Evolutionary conservation across 2,797 vertebrate genomes (phyloP).

Genomic region (Paratrypauchen microcephalus): DNA sequence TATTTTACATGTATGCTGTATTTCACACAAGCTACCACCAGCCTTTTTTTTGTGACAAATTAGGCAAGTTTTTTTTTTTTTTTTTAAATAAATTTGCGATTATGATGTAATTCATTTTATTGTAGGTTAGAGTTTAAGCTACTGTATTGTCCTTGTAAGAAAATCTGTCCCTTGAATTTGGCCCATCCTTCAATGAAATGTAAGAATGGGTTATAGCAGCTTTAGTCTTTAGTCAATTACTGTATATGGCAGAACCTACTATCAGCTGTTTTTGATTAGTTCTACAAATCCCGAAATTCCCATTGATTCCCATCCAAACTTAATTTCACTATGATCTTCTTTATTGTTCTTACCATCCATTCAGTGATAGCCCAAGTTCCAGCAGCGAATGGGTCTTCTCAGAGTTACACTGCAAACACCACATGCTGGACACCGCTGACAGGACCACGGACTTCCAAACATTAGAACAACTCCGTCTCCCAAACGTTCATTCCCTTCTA

Average conservation of each 20-base stretch:
- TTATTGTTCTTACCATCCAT: constrained; percentile 84
- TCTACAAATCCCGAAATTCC: constrained; percentile 9
- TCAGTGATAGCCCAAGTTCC: constrained; percentile 93
- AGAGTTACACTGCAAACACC: constrained; percentile 96
- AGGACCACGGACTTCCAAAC: constrained; percentile 48
- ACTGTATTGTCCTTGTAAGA: neutral
- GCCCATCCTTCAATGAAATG: neutral
- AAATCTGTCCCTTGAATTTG: neutral
- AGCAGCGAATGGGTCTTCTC: constrained; percentile 94
- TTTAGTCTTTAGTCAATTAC: neutral
- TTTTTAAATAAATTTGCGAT: neutral
- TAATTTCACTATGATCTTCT: constrained; percentile 25
- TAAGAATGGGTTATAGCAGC: neutral
- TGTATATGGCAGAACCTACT: neutral
- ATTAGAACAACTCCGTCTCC: constrained; percentile 50
- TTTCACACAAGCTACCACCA: neutral
- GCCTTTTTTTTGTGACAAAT: neutral
- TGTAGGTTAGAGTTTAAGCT: neutral
- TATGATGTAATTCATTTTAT: neutral
- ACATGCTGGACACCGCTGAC: constrained; percentile 81
- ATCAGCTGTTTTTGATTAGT: constrained; percentile 20
- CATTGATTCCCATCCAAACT: constrained; percentile 7
- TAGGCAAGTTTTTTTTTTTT: neutral
- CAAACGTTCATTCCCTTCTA: constrained; percentile 29
- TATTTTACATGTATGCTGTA: neutral